phyloP scores from a whole-genome alignment of 2,888 invertebrate species.

The Harpagoxenus sublaevis region DNA sequence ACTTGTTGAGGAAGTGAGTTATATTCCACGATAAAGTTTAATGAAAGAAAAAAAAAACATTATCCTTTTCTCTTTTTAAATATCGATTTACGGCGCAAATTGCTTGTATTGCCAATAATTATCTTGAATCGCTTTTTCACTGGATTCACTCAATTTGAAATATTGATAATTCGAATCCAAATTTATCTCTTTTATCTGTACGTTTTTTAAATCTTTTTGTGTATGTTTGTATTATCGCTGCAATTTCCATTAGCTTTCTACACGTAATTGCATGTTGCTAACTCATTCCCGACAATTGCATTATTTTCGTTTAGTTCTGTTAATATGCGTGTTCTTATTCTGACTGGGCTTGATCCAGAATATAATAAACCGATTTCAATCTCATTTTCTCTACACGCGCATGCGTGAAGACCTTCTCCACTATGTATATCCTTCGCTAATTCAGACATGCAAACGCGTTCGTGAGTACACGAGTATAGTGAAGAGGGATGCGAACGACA shows the following conservation, averaged over 20 bases:
- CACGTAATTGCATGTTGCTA: constrained; percentile 6
- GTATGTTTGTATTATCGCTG: neutral
- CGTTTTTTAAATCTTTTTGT: neutral
- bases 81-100: neutral
- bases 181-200: constrained; percentile 11
- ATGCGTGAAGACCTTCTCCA: neutral
- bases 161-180: neutral
- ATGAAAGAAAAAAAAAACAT: neutral
- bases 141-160: constrained; percentile 1
- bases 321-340: constrained; percentile 3
- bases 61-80: neutral
- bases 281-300: constrained; percentile 7
- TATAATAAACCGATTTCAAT: constrained; percentile 48
- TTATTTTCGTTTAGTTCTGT: constrained; percentile 15
- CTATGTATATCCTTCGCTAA: neutral
- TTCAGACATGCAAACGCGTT: neutral
- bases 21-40: neutral
- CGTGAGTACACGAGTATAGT: neutral
- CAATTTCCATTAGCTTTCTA: constrained; percentile 23
- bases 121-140: neutral
- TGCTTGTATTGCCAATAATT: neutral
- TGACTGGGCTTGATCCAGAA: constrained; percentile 11
- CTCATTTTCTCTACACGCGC: constrained; percentile 4
- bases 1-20: neutral
- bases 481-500: constrained; percentile 10